These are phyloP conservation scores for Galerucella pusilla DNA, from an alignment of 2,888 invertebrate species.

Conservation along the genomic window DNA sequence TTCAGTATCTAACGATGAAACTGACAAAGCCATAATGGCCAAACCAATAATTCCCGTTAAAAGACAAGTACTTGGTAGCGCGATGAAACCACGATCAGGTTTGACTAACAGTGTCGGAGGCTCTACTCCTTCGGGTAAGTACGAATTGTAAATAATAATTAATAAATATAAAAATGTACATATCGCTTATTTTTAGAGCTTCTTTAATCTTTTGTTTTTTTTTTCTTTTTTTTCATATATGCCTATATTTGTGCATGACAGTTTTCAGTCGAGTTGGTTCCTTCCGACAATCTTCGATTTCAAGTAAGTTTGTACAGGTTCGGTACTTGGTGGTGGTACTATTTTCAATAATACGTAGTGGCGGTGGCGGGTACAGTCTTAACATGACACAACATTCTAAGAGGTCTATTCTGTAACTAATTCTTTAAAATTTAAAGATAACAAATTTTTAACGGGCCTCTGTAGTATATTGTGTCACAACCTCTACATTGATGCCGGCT, in stretches of 20 bases:
- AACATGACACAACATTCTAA: too few relatives aligned
- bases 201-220: conserved; percentile 38
- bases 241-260: conserved; percentile 56
- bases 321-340: conserved; percentile 37
- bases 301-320: conserved; percentile 56
- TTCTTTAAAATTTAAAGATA: too few relatives aligned
- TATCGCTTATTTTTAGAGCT: conserved; percentile 41
- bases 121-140: conserved; percentile 50
- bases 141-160: conserved; percentile 7
- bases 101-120: conserved; percentile 57
- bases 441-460: too few relatives aligned
- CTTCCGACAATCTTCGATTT: conserved; percentile 52
- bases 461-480: too few relatives aligned
- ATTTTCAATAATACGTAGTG: background rate
- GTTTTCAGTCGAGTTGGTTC: conserved; percentile 59
- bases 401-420: too few relatives aligned
- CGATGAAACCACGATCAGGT: conserved; percentile 63
- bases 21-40: conserved; percentile 63
- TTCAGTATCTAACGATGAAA: conserved; percentile 61
- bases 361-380: background rate
- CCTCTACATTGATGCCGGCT: too few relatives aligned
- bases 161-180: conserved; percentile 34
- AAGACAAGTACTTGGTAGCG: conserved; percentile 56
- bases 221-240: conserved; percentile 48
- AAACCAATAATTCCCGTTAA: conserved; percentile 65